These are phyloP conservation scores for Lutraria lutraria DNA, from an alignment of 2,888 invertebrate species.

Conservation along the genomic window DNA sequence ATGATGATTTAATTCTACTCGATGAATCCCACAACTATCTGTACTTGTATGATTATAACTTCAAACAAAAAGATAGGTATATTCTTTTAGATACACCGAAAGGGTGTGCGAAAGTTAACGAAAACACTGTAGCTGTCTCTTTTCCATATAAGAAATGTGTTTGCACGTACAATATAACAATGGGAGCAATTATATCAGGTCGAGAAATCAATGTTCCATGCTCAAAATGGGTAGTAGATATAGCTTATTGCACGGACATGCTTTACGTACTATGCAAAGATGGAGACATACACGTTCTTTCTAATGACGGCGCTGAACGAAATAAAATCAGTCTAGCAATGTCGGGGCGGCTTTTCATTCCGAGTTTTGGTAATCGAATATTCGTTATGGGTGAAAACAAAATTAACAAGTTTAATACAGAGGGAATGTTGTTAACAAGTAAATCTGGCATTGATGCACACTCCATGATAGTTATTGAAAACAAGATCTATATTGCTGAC, in stretches of 20 bases:
- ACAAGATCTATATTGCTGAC: constrained; percentile 59
- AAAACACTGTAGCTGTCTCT: constrained; percentile 43
- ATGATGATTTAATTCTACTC: constrained; percentile 50
- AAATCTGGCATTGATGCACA: constrained; percentile 54
- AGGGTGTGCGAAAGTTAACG: constrained; percentile 38
- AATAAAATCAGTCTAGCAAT: constrained; percentile 43
- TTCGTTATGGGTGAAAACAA: constrained; percentile 56
- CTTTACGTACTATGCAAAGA: constrained; percentile 60
- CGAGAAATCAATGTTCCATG: constrained; percentile 53
- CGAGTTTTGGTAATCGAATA: constrained; percentile 47
- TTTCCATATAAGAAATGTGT: constrained; percentile 60
- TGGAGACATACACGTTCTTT: constrained; percentile 58
- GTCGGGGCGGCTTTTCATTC: constrained; percentile 47
- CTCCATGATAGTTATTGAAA: constrained; percentile 53
- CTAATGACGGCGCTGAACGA: constrained; percentile 36
- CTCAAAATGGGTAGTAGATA: constrained; percentile 59
- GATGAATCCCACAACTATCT: constrained; percentile 54
- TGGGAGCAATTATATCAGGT: constrained; percentile 31
- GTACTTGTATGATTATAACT: constrained; percentile 32
- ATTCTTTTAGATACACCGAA: constrained; percentile 47
- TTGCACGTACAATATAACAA: constrained; percentile 37
- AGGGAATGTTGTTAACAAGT: constrained; percentile 55
- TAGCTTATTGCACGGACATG: constrained; percentile 42
- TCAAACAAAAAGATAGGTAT: constrained; percentile 33
- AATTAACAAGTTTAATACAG: constrained; percentile 51